Percentiles rank a stretch among this genome's conserved stretches.
phyloP scores from a whole-genome alignment of 2,888 invertebrate species.

The Erebia palarica region DNA sequence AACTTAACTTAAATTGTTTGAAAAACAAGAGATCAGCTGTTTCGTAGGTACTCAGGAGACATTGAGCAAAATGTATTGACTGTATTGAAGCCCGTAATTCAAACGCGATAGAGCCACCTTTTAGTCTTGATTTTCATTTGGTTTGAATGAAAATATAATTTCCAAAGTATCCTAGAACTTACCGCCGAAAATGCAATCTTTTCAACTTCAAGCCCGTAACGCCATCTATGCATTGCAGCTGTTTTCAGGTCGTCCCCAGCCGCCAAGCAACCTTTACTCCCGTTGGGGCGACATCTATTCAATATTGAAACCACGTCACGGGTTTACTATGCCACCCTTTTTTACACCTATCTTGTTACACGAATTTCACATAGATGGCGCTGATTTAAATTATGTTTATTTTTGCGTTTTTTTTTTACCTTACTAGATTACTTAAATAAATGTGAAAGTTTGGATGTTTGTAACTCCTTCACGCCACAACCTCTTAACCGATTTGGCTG shows the following conservation, averaged over 20 bases:
- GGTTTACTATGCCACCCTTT: constrained; percentile 20
- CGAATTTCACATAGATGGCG: constrained; percentile 41
- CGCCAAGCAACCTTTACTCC: not conserved
- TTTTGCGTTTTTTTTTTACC: not conserved
- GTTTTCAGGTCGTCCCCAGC: constrained; percentile 21
- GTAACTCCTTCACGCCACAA: no score
- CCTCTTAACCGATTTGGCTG: no score
- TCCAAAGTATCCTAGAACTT: not conserved
- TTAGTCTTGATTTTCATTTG: no score
- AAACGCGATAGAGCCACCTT: no score
- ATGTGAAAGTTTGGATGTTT: no score
- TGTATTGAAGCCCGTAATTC: no score
- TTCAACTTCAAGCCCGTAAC: constrained; percentile 24
- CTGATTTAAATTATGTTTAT: not conserved
- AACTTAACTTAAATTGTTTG: no score
- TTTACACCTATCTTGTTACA: constrained; percentile 31
- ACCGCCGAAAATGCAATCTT: not conserved
- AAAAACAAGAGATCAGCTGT: no score
- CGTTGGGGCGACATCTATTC: constrained; percentile 42
- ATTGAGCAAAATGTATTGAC: no score
- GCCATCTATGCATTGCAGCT: constrained; percentile 41
- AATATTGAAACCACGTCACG: constrained; percentile 30
- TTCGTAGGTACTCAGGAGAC: no score
- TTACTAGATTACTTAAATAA: no score
- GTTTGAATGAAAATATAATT: not conserved